Evolutionary conservation across 2,888 invertebrate species (phyloP), one percentile per base, ranked within the genome.

Genomic region (Ceraclea dissimilis): DNA sequence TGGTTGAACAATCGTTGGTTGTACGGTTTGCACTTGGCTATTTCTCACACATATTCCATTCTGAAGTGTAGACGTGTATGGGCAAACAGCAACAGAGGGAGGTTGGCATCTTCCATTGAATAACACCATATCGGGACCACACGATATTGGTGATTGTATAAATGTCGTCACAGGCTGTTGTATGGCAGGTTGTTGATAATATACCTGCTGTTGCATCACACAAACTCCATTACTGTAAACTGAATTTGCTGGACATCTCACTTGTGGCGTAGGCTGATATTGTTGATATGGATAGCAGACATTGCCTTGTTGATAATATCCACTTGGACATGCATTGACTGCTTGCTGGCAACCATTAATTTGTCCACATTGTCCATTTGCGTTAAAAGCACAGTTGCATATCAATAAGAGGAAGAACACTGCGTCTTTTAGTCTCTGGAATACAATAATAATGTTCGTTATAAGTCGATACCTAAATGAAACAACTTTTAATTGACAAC

Each of bases 101-200:
- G 46, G 46, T 13, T 39, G 39, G 13, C 39, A 39, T 39, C 39
- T 39, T 39, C 46, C 46, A 31, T 46, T 26, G 26, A 26, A 44
- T 5, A 52, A 52, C 10, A 52, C 20, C 22, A 17, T 46, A 18
- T 17, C 13, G 5, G 20, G 6, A 16, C 13, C 10, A 46, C 52
- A 52, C 13, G 20, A 20, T 51, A 20, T 39, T 39, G 33, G 34
- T 13, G 39, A 39, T 31, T 31, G 31, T 31, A 31, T 8, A 31
- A 31, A 31, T 39, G 16, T 39, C 4, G 13, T 39, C 39, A 13
- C 39, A 13, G 16, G 16, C 13, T 39, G 39, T n/a, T 13, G 16
- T 4, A 16, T 13, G 4, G 13, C 16, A 8, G n/a, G 2, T 8
- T 2, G 13, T 5, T 39, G 13, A 8, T n/a, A 5, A 13, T 39